Percentiles rank a stretch among this genome's conserved stretches.
Evolutionary conservation across 2,888 invertebrate species (phyloP).

Genomic region (Aplocera efformata): DNA sequence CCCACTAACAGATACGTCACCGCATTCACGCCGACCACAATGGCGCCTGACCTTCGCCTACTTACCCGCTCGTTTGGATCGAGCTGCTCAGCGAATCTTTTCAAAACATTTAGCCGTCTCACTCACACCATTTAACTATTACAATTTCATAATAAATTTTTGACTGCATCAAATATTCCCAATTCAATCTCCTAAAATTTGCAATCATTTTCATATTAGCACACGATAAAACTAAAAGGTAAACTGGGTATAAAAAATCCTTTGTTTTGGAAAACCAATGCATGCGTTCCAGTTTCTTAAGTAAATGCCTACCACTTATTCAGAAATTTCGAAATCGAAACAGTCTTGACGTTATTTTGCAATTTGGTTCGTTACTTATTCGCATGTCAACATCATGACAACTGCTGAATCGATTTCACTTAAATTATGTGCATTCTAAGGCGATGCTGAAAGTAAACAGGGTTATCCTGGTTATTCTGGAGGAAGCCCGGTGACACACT

Average conservation of each 20-base stretch:
- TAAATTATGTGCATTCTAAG: slow-evolving; percentile 21
- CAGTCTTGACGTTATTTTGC: slow-evolving; percentile 30
- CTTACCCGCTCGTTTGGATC: slow-evolving; percentile 69
- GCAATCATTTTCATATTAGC: no score
- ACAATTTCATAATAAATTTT: no score
- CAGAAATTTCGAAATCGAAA: slow-evolving; percentile 28
- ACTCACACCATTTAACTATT: slow-evolving; percentile 28
- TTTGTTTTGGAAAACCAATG: slow-evolving; percentile 12
- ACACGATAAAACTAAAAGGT: not conserved
- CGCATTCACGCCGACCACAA: slow-evolving; percentile 61
- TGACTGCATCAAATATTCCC: no score
- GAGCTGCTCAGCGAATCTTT: slow-evolving; percentile 65
- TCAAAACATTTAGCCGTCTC: slow-evolving; percentile 55
- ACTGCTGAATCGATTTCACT: slow-evolving; percentile 28
- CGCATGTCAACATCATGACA: slow-evolving; percentile 29
- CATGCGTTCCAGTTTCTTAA: slow-evolving; percentile 22
- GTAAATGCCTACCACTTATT: slow-evolving; percentile 24
- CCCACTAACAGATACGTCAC: slow-evolving; percentile 52
- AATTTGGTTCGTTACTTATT: slow-evolving; percentile 28
- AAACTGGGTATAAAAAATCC: slow-evolving; percentile 4
- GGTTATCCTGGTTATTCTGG: slow-evolving; percentile 8
- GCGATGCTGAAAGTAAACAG: slow-evolving; percentile 10
- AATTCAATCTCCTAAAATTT: no score
- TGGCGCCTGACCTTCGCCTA: slow-evolving; percentile 75
- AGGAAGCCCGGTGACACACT: slow-evolving; percentile 16